Evolutionary conservation across 1,140 invertebrate genomes (phyloP).

Genomic region (Scaptomyza pallida): DNA sequence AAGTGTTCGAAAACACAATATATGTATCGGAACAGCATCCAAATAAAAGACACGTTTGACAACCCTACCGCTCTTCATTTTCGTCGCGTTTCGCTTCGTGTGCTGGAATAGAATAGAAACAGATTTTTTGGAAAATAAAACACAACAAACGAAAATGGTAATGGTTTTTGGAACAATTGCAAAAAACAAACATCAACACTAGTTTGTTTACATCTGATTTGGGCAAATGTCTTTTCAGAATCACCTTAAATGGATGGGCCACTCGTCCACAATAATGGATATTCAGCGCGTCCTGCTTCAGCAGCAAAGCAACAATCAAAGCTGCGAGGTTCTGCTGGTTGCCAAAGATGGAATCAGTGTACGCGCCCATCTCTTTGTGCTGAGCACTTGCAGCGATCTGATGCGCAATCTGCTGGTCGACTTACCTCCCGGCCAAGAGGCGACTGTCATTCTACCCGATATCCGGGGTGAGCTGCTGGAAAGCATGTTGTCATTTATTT

Average conservation of each 20-base stretch:
- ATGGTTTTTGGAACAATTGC: slow-evolving; percentile 48
- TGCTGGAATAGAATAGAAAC: slow-evolving; percentile 52
- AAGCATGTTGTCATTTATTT: slow-evolving; percentile 76
- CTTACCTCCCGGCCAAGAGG: slow-evolving; percentile 69
- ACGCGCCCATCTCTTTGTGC: slow-evolving; percentile 75
- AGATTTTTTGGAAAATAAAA: slow-evolving; percentile 52
- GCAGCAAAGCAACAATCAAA: slow-evolving; percentile 54
- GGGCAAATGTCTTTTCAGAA: slow-evolving; percentile 48
- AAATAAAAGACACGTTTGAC: background rate
- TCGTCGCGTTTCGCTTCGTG: slow-evolving; percentile 42
- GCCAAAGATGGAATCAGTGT: slow-evolving; percentile 72
- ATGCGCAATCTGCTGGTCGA: slow-evolving; percentile 72
- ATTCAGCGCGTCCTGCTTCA: slow-evolving; percentile 71
- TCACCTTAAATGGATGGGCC: slow-evolving; percentile 83
- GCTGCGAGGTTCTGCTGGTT: slow-evolving; percentile 74
- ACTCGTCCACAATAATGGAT: slow-evolving; percentile 79
- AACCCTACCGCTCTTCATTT: slow-evolving; percentile 40
- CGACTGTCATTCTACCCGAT: slow-evolving; percentile 75
- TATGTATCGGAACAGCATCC: background rate
- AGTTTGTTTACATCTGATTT: background rate
- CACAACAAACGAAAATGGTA: slow-evolving; percentile 54
- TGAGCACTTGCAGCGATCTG: slow-evolving; percentile 78
- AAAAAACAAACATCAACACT: slow-evolving; percentile 32
- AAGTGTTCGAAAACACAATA: too few relatives aligned
- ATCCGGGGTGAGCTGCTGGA: slow-evolving; percentile 72